phyloP scores from a whole-genome alignment of 2,113 vertebrate genomes.

The Symphodus melops region DNA sequence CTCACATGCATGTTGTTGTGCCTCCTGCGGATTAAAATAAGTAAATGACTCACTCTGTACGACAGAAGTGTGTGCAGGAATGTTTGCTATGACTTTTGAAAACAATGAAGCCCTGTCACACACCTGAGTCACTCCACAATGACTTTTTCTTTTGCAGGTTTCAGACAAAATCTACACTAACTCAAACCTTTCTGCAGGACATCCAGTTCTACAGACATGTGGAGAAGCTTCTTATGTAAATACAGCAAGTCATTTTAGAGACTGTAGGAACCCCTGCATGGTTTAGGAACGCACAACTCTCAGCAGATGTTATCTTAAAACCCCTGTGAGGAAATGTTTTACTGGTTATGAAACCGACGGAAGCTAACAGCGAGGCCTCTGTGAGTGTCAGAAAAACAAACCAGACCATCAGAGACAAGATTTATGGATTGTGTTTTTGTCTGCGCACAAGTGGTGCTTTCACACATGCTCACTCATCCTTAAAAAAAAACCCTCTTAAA shows the following conservation, averaged over 20 bases:
- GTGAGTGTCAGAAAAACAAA: too few species aligned
- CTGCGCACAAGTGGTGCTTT: too few species aligned
- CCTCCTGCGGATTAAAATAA: background rate
- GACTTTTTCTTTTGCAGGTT: constrained; percentile 9
- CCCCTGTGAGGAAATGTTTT: too few species aligned
- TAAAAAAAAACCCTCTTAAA: too few species aligned
- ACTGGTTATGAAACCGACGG: too few species aligned
- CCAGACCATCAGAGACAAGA: too few species aligned
- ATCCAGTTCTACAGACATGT: background rate
- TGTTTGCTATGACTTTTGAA: constrained; percentile 24
- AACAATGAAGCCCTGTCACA: constrained; percentile 11
- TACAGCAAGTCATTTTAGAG: constrained; percentile 1
- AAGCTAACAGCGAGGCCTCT: too few species aligned
- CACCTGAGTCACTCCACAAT: background rate
- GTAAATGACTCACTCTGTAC: constrained; percentile 40
- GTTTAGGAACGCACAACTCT: background rate
- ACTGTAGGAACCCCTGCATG: background rate
- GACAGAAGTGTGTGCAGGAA: background rate
- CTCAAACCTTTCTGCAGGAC: background rate
- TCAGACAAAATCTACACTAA: background rate
- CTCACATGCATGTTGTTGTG: background rate
- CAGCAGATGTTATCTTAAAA: constrained; percentile 6
- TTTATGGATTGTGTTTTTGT: too few species aligned
- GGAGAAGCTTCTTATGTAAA: constrained; percentile 46
- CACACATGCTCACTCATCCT: too few species aligned